Conservation (phyloP, 2,113 vertebrate genomes). For the Pungitius pungitius region DNA sequence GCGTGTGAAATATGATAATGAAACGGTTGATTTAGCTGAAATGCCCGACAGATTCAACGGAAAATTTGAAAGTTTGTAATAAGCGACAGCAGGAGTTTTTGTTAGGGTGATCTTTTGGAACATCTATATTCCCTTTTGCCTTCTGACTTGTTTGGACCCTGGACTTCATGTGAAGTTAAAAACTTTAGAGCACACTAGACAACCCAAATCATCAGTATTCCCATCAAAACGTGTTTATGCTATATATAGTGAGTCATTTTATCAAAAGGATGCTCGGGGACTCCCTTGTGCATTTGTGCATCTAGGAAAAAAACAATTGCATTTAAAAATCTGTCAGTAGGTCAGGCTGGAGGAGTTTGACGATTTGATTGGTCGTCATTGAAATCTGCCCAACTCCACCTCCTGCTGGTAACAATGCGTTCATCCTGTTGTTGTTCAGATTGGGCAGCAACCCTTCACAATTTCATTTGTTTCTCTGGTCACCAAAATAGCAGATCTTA, state of each 20-base stretch:
- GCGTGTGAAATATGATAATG: conserved; percentile 8
- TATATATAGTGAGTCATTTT: too few species aligned
- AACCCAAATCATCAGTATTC: too few species aligned
- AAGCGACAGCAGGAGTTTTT: neutral
- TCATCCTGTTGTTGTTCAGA: neutral
- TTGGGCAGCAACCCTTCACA: neutral
- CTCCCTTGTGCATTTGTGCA: neutral
- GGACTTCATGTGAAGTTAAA: neutral
- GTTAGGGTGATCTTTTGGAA: neutral
- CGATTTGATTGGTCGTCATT: neutral
- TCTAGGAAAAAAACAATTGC: neutral
- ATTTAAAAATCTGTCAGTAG: conserved; percentile 2
- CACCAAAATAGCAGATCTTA: conserved; percentile 19
- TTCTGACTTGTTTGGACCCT: neutral
- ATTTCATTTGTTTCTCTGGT: conserved; percentile 14
- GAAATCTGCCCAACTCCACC: neutral
- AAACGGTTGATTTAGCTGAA: conserved; percentile 4
- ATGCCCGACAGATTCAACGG: conserved; percentile 14
- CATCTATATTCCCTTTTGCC: neutral
- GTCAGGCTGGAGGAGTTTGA: neutral
- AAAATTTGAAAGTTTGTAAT: neutral
- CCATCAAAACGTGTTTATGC: too few species aligned
- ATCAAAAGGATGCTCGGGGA: neutral
- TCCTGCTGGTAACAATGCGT: neutral
- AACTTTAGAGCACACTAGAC: neutral